phyloP scores from a whole-genome alignment of 1,140 invertebrate genomes.

The Chionoecetes opilio region DNA sequence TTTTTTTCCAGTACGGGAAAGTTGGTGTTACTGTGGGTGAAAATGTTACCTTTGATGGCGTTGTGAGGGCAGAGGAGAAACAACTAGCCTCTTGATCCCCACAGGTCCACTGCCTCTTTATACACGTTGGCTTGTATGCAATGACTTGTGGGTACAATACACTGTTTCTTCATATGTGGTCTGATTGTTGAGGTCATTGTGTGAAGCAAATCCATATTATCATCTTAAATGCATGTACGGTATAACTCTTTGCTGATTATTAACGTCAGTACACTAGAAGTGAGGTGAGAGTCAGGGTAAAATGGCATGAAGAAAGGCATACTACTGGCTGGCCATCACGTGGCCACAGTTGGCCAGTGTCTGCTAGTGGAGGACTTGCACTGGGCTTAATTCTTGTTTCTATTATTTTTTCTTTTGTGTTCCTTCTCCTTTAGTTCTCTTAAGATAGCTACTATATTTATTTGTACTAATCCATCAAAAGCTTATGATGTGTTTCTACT shows the following conservation, averaged over 20 bases:
- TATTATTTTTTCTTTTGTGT: not conserved
- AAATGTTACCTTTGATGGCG: not conserved
- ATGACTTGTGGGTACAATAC: no score
- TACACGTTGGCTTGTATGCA: no score
- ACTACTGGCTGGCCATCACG: not conserved
- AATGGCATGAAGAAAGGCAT: not conserved
- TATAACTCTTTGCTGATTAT: not conserved
- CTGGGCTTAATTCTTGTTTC: not conserved
- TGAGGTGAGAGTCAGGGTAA: not conserved
- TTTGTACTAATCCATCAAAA: conserved; percentile 30
- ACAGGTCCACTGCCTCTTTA: no score
- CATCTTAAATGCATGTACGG: no score
- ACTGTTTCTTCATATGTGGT: no score
- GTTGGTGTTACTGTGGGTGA: not conserved
- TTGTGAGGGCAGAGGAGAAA: no score
- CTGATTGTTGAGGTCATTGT: no score
- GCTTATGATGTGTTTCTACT: not conserved
- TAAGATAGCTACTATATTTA: conserved; percentile 8
- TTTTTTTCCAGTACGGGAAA: not conserved
- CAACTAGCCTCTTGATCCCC: no score
- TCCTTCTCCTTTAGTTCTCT: not conserved
- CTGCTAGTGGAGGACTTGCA: no score
- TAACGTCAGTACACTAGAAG: not conserved
- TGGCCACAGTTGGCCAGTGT: not conserved
- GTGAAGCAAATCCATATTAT: no score